Conservation (phyloP, 2,113 vertebrate species). For the Ornithorhynchus anatinus region DNA sequence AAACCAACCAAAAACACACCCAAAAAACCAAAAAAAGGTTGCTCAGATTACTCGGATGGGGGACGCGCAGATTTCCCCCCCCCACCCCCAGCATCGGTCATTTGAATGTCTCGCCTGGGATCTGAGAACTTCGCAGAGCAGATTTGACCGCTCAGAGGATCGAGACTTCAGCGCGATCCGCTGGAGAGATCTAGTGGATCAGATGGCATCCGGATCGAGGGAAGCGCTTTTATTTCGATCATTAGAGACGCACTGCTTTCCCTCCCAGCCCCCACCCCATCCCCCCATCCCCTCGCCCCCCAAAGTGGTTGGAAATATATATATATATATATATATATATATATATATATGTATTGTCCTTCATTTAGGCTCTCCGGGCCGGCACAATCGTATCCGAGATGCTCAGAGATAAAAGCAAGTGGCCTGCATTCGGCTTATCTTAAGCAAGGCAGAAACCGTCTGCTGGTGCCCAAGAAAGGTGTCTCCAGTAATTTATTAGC, state of each 20-base stretch:
- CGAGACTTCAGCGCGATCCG: background rate
- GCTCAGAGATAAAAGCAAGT: background rate
- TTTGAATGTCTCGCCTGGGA: conserved; percentile 7
- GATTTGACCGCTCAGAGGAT: background rate
- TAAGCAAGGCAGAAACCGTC: conserved; percentile 15
- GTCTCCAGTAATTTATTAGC: conserved; percentile 47
- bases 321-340: too few species aligned
- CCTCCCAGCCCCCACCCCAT: background rate
- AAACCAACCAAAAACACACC: too few species aligned
- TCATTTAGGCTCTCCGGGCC: conserved; percentile 16
- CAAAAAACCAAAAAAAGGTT: too few species aligned
- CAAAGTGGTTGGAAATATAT: conserved; percentile 29
- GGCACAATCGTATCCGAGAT: background rate
- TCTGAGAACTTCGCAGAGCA: conserved; percentile 23
- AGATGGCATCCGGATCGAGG: background rate
- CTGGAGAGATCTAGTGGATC: background rate
- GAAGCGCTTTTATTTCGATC: background rate
- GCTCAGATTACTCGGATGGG: background rate
- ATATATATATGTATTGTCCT: too few species aligned
- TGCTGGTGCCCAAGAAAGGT: conserved; percentile 39
- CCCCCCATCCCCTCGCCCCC: background rate
- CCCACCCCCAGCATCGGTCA: background rate
- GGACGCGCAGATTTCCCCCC: too few species aligned
- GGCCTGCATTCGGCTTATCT: conserved; percentile 50
- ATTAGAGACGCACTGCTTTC: background rate